These are phyloP conservation scores for Ryuthela nishihirai DNA, from an alignment of 2,888 invertebrate species.

Conservation along the genomic window DNA sequence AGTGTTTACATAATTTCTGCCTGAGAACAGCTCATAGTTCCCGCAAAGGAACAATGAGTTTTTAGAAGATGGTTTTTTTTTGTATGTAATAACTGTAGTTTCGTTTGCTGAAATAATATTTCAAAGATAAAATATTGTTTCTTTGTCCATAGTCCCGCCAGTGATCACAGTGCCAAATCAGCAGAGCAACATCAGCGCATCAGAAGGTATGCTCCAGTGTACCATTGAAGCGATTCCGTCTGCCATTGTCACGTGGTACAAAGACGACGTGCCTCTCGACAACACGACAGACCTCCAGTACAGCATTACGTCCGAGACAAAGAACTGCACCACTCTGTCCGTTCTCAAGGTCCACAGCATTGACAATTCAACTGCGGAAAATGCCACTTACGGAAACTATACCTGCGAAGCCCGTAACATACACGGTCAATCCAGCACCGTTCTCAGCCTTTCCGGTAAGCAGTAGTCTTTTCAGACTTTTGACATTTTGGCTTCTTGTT, in stretches of 20 bases:
- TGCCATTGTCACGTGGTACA: conserved; percentile 36
- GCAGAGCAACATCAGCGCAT: neutral
- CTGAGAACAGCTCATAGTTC: too few relatives aligned
- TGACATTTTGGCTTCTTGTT: too few relatives aligned
- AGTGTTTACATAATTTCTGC: too few relatives aligned
- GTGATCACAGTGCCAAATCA: conserved; percentile 23
- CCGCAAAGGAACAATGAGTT: too few relatives aligned
- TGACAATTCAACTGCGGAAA: neutral
- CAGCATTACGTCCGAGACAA: conserved; percentile 8
- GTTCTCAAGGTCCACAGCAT: conserved; percentile 9
- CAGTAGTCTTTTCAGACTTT: neutral
- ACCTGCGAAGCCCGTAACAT: conserved; percentile 37
- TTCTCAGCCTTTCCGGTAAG: conserved; percentile 27
- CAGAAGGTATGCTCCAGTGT: conserved; percentile 27
- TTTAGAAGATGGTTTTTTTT: too few relatives aligned
- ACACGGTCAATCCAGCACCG: conserved; percentile 23
- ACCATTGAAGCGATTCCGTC: conserved; percentile 31
- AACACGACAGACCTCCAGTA: conserved; percentile 3
- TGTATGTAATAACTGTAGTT: too few relatives aligned
- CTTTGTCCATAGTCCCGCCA: conserved; percentile 35
- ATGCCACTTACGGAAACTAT: conserved; percentile 32
- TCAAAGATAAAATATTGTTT: too few relatives aligned
- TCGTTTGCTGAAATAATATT: too few relatives aligned
- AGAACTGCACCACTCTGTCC: conserved; percentile 16
- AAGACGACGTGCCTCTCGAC: conserved; percentile 24